These are phyloP conservation scores for Chrosomus eos DNA, from an alignment of 2,797 vertebrate species.

Conservation along the genomic window DNA sequence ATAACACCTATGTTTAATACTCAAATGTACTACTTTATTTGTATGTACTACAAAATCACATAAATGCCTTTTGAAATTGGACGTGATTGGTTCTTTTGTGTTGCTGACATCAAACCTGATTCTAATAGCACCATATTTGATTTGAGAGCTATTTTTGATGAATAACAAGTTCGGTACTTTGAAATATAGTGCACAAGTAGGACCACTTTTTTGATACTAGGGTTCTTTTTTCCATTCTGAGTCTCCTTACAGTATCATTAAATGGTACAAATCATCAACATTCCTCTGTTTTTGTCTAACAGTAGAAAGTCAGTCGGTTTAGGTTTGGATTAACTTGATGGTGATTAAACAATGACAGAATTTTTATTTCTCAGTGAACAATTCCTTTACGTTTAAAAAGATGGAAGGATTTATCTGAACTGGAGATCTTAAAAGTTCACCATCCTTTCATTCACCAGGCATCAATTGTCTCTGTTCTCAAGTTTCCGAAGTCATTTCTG, in stretches of 20 bases:
- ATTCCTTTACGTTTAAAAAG: constrained; percentile 12
- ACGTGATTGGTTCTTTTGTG: neutral
- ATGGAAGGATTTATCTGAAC: constrained; percentile 22
- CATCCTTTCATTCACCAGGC: constrained; percentile 33
- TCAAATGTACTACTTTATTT: neutral
- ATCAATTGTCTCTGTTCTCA: constrained; percentile 33
- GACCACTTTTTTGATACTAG: neutral
- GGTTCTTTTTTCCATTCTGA: neutral
- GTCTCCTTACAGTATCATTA: neutral
- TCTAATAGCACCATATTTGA: neutral
- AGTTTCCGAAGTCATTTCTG: constrained; percentile 47
- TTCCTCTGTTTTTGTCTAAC: neutral
- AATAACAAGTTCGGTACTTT: neutral
- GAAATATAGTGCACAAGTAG: constrained; percentile 5
- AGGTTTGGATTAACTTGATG: neutral
- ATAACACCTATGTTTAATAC: neutral
- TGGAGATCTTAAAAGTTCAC: constrained; percentile 32
- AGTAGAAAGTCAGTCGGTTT: neutral
- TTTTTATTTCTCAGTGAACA: constrained; percentile 27
- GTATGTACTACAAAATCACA: neutral
- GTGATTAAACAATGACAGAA: neutral
- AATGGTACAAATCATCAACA: neutral
- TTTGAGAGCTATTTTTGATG: neutral
- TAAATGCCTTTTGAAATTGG: neutral
- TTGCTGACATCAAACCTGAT: neutral